Percentiles rank a stretch among this genome's conserved stretches.
phyloP scores from a whole-genome alignment of 2,113 vertebrate species.

The Odocoileus hemionus region DNA sequence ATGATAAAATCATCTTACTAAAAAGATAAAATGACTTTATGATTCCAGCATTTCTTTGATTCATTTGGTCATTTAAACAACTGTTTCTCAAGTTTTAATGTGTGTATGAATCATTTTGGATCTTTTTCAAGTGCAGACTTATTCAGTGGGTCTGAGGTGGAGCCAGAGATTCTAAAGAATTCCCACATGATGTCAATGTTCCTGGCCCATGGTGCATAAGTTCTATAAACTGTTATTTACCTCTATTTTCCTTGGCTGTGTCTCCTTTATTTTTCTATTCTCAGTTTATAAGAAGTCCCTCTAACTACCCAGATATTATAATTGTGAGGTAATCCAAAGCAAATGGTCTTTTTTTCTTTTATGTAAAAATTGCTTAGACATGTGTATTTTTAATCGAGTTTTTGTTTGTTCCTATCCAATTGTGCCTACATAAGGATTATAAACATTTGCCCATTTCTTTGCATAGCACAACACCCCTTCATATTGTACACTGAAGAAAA shows the following conservation, averaged over 20 bases:
- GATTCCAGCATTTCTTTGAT: neutral
- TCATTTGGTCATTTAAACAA: constrained; percentile 2
- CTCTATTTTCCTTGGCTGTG: neutral
- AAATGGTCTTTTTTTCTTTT: neutral
- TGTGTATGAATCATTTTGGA: neutral
- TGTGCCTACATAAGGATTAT: neutral
- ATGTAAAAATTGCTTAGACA: neutral
- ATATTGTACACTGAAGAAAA: neutral
- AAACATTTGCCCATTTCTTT: neutral
- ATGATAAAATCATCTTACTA: neutral
- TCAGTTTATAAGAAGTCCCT: neutral
- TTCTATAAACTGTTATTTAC: constrained; percentile 13
- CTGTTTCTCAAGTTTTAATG: neutral
- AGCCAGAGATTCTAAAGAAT: neutral
- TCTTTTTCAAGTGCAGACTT: constrained; percentile 34
- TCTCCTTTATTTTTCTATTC: neutral
- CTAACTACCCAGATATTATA: neutral
- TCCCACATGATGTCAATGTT: neutral
- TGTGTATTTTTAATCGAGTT: neutral
- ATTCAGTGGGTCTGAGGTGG: neutral
- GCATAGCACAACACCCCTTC: neutral
- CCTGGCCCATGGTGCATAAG: neutral
- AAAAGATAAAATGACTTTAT: neutral
- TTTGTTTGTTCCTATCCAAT: neutral
- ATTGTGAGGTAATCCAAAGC: constrained; percentile 11